Conservation (phyloP, 2,113 vertebrate genomes). For the Ailuropoda melanoleuca region DNA sequence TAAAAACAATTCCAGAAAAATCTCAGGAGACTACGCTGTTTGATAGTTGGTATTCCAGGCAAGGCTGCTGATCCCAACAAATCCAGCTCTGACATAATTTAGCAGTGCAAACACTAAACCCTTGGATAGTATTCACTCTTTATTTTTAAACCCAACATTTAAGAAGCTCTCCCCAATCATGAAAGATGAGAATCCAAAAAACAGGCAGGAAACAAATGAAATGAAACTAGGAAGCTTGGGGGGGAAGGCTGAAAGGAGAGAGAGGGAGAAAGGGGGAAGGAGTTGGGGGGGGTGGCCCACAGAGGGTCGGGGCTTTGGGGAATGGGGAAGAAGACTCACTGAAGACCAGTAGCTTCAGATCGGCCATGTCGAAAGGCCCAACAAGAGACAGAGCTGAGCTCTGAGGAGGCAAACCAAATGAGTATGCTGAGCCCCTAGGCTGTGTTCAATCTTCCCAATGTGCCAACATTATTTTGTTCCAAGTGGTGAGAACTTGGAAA, state of each 20-base stretch:
- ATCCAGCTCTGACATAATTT: background rate
- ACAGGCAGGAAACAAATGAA: background rate
- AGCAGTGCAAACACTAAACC: background rate
- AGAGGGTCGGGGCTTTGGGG: background rate
- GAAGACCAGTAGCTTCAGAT: conserved; percentile 26
- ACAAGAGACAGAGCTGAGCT: background rate
- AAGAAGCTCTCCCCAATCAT: background rate
- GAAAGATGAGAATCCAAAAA: conserved; percentile 40
- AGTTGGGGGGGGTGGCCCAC: background rate
- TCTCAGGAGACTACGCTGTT: background rate
- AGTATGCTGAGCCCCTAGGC: background rate
- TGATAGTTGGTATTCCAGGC: background rate
- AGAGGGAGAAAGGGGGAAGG: background rate
- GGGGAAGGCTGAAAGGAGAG: background rate
- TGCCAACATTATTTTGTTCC: conserved; percentile 10
- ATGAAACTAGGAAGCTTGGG: background rate
- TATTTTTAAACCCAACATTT: conserved; percentile 51
- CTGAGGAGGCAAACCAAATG: background rate
- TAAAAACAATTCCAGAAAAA: conserved; percentile 53
- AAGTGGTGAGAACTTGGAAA: conserved; percentile 35
- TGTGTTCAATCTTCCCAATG: background rate
- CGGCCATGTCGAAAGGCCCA: background rate
- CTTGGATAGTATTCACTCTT: background rate
- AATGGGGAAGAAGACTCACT: background rate
- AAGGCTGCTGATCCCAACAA: background rate